Percentiles rank a stretch among this genome's conserved stretches.
phyloP scores from a whole-genome alignment of 2,113 vertebrate genomes.

The Mastomys coucha region DNA sequence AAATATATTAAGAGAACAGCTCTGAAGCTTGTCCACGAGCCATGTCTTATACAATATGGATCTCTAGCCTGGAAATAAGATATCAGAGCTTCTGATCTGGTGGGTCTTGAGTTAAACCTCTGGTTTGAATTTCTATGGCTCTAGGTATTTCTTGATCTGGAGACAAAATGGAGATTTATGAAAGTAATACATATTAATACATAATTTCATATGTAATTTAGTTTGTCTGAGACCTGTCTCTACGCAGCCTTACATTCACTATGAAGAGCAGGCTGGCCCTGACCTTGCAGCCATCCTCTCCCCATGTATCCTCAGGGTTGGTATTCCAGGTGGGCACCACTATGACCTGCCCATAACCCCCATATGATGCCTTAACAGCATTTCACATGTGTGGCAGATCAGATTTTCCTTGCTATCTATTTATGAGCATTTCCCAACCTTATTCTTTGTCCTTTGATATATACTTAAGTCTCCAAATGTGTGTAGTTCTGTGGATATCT shows the following conservation, averaged over 20 bases:
- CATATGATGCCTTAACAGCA: background rate
- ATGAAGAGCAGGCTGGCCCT: background rate
- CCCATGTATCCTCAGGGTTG: background rate
- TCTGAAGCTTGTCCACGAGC: background rate
- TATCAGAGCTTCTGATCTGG: background rate
- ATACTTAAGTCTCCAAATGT: background rate
- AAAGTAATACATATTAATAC: background rate
- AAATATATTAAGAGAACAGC: background rate
- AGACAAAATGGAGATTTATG: background rate
- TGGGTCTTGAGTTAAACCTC: background rate
- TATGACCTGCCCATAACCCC: background rate
- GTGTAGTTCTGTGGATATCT: background rate
- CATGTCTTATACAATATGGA: background rate
- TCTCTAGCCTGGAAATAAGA: background rate
- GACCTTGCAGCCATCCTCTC: background rate
- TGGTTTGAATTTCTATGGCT: background rate
- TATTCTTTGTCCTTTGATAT: background rate
- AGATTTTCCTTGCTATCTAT: background rate
- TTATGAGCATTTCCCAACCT: background rate
- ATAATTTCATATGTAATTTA: background rate
- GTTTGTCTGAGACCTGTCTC: background rate
- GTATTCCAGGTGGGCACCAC: background rate
- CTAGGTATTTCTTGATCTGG: background rate
- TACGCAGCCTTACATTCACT: background rate
- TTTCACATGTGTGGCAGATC: background rate